A percentile compares a stretch with the other conserved stretches of the same genome.
phyloP scores from a whole-genome alignment of 2,888 invertebrate genomes.

The Mesodorylaimus sp. region DNA sequence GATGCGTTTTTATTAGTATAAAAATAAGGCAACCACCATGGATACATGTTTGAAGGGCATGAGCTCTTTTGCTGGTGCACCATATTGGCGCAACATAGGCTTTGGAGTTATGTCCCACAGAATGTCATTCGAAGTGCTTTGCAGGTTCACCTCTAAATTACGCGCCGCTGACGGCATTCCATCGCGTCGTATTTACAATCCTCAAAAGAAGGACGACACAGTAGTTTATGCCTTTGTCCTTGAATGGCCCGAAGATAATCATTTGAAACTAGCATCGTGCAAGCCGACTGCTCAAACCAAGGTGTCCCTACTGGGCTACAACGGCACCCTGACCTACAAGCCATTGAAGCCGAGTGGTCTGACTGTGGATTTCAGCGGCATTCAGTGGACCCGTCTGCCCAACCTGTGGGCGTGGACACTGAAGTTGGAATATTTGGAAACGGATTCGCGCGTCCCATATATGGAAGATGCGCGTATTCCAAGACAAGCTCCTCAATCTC shows the following conservation, averaged over 20 bases:
- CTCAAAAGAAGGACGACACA: not conserved
- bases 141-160: slow-evolving; percentile 23
- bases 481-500: too few species aligned
- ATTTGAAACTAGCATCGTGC: slow-evolving; percentile 39
- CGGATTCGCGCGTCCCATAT: not conserved
- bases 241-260: slow-evolving; percentile 47
- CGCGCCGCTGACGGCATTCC: slow-evolving; percentile 12
- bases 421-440: not conserved
- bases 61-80: too few species aligned
- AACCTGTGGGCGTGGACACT: not conserved
- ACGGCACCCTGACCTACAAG: slow-evolving; percentile 18
- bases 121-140: too few species aligned
- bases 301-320: slow-evolving; percentile 41
- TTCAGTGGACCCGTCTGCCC: slow-evolving; percentile 10
- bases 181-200: slow-evolving; percentile 3
- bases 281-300: slow-evolving; percentile 26
- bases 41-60: too few species aligned
- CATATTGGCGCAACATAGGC: too few species aligned
- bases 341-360: slow-evolving; percentile 17
- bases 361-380: slow-evolving; percentile 20
- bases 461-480: not conserved
- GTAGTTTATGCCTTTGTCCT: slow-evolving; percentile 49
- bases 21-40: too few species aligned
- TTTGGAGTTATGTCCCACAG: too few species aligned
- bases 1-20: too few species aligned